A percentile compares a stretch with the other conserved stretches of the same genome.
Evolutionary conservation across 1,140 invertebrate genomes (phyloP).

Genomic region (Nautilus pompilius): DNA sequence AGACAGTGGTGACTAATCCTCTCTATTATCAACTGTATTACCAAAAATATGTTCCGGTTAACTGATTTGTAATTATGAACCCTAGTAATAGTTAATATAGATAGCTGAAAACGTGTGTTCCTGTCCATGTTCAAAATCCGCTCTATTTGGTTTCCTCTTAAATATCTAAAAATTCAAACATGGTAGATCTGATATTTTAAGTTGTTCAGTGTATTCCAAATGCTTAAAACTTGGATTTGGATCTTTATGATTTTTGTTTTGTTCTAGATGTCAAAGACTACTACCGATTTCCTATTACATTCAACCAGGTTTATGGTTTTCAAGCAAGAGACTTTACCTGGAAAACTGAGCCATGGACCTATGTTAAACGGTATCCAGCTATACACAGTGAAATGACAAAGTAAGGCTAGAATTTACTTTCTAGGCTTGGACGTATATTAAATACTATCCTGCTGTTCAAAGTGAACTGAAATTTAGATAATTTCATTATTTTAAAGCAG

Average conservation of each 20-base stretch:
- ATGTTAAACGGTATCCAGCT: conserved; percentile 36
- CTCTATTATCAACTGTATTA: too few species aligned
- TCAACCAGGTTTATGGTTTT: conserved; percentile 34
- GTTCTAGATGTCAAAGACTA: conserved; percentile 24
- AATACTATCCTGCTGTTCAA: background rate
- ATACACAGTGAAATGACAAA: conserved; percentile 53
- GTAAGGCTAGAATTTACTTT: conserved; percentile 18
- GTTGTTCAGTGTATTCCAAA: background rate
- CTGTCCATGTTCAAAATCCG: background rate
- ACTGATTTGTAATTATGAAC: too few species aligned
- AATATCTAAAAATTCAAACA: background rate
- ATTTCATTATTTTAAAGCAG: background rate
- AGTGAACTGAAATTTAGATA: background rate
- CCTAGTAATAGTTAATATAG: background rate
- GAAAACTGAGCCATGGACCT: conserved; percentile 41
- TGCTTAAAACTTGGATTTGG: background rate
- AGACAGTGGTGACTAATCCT: too few species aligned
- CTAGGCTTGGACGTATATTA: background rate
- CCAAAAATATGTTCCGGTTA: too few species aligned
- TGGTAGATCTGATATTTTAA: background rate
- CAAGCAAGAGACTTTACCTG: conserved; percentile 32
- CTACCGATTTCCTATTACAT: conserved; percentile 39
- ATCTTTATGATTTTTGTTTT: conserved; percentile 25
- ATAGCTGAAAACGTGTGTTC: background rate
- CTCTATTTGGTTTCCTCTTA: background rate